Base-by-base conservation (phyloP, 2,888 invertebrate genomes). In the Flabesymbios commensalis region DNA sequence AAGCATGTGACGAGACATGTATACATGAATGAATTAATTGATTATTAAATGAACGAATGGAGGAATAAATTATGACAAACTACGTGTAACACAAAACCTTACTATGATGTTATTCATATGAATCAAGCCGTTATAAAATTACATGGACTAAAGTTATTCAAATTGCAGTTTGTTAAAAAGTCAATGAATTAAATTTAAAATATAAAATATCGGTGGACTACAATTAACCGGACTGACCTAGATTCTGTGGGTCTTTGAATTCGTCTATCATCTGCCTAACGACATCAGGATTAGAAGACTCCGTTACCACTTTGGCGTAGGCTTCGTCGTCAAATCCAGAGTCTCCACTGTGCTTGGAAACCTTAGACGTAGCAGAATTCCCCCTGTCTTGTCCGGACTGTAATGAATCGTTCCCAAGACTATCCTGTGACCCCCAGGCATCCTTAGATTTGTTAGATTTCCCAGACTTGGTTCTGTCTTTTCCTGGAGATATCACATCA, bases 321-420 rank as follows among this genome's bases (percentile, higher is more conserved):
- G 36, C 65, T 55, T 64, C 56, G 26, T 75, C 75, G 19, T 70
- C 75, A 4, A 79, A 67, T 1, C 79, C 79, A 3, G 79, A 79
- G 61, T 79, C 79, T 2, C 70, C 58, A 53, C 78, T 79, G 47
- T 78, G 73, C 57, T 72, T 71, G 10, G 75, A 75, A 5, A 47
- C 52, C 51, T 78, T 79, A 3, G 77, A 77, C 5, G 74, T 71
- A 1, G 79, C 79, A 0, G 78, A 78, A 3, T 74, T 74, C 3
- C 74, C 74, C 4, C 79, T 59, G 33, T 75, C 75, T 26, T n/a
- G n/a, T n/a, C n/a, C n/a, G n/a, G n/a, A n/a, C n/a, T n/a, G n/a
- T n/a, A n/a, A n/a, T 33, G 36, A 19, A 28, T 22, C 24, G 10
- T 22, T 10, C n/a, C 22, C 0, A 3, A 22, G 17, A 2, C 39